Percentiles rank a stretch among this genome's conserved stretches.
Conservation (phyloP, 2,113 vertebrate species). For the Planiliza haematocheilus region DNA sequence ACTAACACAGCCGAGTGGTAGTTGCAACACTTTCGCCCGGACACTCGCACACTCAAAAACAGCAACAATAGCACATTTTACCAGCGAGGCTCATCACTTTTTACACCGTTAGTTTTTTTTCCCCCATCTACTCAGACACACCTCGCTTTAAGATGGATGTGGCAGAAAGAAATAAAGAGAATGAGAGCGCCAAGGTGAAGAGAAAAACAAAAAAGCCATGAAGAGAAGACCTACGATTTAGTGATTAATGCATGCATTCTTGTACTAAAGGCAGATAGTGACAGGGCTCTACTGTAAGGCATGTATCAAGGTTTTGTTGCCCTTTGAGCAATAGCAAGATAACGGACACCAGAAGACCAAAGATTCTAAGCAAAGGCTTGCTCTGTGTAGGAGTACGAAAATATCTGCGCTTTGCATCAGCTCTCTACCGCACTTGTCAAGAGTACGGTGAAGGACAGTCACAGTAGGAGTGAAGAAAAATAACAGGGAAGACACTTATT, state of each 20-base stretch:
- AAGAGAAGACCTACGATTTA: constrained; percentile 30
- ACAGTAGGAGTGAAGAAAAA: constrained; percentile 5
- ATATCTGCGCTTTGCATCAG: constrained; percentile 10
- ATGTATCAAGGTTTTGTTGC: constrained; percentile 24
- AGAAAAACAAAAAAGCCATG: constrained; percentile 48
- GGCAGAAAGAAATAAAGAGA: constrained; percentile 28
- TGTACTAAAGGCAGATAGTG: constrained; percentile 1
- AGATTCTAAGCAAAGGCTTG: constrained; percentile 28
- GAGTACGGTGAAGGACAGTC: constrained; percentile 21
- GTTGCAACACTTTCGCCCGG: constrained; percentile 23
- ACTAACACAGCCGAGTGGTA: constrained; percentile 18
- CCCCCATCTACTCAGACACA: constrained; percentile 47
- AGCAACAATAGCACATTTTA: constrained; percentile 35
- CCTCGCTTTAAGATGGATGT: constrained; percentile 35
- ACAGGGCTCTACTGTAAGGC: constrained; percentile 25
- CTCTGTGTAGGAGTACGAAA: not conserved
- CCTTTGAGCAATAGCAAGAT: constrained; percentile 12
- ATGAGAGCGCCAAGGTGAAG: constrained; percentile 21
- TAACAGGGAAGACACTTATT: constrained; percentile 7
- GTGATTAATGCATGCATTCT: constrained; percentile 39
- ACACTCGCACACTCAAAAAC: constrained; percentile 24
- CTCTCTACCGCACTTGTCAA: constrained; percentile 8
- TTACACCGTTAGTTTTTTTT: constrained; percentile 46
- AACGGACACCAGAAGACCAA: constrained; percentile 40
- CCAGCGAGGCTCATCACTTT: constrained; percentile 11